A percentile compares a stretch with the other conserved stretches of the same genome.
phyloP scores from a whole-genome alignment of 2,888 invertebrate species.

The Taenaris catops region DNA sequence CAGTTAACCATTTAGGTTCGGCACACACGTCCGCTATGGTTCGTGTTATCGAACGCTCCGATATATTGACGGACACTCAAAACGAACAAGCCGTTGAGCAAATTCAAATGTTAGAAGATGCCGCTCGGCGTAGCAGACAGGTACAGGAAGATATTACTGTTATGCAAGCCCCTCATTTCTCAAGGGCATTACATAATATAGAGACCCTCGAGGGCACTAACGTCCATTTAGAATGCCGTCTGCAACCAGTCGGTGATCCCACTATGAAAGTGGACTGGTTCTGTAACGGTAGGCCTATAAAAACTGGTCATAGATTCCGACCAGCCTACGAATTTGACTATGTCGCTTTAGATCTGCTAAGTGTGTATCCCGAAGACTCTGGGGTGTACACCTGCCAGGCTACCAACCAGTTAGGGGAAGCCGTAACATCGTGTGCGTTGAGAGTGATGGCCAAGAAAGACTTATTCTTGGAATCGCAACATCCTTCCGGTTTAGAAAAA shows the following conservation, averaged over 20 bases:
- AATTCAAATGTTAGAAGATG: constrained; percentile 93
- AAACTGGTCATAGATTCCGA: constrained; percentile 95
- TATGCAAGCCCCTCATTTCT: constrained; percentile 92
- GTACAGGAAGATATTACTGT: constrained; percentile 90
- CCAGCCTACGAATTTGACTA: constrained; percentile 98
- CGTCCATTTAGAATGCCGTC: constrained; percentile 93
- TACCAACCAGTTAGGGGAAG: constrained; percentile 95
- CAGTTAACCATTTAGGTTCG: constrained; percentile 95
- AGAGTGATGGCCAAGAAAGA: constrained; percentile 94
- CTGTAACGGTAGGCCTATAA: constrained; percentile 95
- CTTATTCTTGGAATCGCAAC: constrained; percentile 92
- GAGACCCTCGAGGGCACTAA: constrained; percentile 95
- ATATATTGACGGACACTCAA: constrained; percentile 92
- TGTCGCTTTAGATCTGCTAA: constrained; percentile 96
- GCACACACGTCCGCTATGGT: constrained; percentile 96
- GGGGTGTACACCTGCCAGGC: constrained; percentile 98
- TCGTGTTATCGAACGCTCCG: constrained; percentile 89
- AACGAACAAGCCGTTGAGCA: constrained; percentile 95
- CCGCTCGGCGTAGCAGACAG: constrained; percentile 84
- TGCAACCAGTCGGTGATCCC: constrained; percentile 95
- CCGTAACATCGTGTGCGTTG: constrained; percentile 94
- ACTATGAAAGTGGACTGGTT: constrained; percentile 98
- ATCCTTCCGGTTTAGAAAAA: constrained; percentile 94
- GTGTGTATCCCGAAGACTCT: constrained; percentile 98
- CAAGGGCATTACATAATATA: constrained; percentile 91